Percentiles rank a stretch among this genome's conserved stretches.
Evolutionary conservation across 2,888 invertebrate genomes (phyloP).

Genomic region (Axea sp.): DNA sequence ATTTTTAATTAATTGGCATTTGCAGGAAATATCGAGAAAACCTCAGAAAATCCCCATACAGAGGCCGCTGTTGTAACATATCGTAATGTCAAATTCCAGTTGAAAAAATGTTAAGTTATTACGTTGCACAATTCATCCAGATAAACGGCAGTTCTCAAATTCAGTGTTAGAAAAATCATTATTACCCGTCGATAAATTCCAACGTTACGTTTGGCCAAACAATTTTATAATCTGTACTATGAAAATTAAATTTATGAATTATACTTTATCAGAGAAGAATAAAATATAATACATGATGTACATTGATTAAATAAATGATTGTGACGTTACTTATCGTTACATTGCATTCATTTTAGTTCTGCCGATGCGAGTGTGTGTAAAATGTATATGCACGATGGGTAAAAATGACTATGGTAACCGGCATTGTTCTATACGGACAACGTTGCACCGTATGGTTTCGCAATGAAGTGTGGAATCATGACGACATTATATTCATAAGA

Average conservation of each 20-base stretch:
- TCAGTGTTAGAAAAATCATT: constrained; percentile 27
- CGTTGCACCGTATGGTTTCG: constrained; percentile 68
- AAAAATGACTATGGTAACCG: constrained; percentile 57
- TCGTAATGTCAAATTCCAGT: constrained; percentile 43
- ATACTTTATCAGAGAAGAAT: constrained; percentile 27
- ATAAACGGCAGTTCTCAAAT: constrained; percentile 31
- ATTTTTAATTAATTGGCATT: constrained; percentile 56
- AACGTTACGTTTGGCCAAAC: constrained; percentile 13
- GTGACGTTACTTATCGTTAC: constrained; percentile 33
- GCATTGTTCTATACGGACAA: constrained; percentile 69
- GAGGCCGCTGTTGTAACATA: constrained; percentile 44
- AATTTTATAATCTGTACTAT: constrained; percentile 32
- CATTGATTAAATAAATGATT: constrained; percentile 39
- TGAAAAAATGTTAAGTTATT: constrained; percentile 48
- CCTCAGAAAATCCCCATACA: constrained; percentile 59
- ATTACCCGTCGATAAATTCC: constrained; percentile 21
- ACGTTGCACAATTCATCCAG: constrained; percentile 47
- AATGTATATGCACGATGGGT: constrained; percentile 51
- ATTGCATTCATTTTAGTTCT: constrained; percentile 50
- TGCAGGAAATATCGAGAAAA: constrained; percentile 48
- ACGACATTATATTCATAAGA: constrained; percentile 69
- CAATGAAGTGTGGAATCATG: constrained; percentile 72
- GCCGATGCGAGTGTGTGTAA: constrained; percentile 38
- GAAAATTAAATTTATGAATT: constrained; percentile 40
- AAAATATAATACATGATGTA: constrained; percentile 43